Conservation (phyloP, 2,888 invertebrate species). For the Dioctria rufipes region DNA sequence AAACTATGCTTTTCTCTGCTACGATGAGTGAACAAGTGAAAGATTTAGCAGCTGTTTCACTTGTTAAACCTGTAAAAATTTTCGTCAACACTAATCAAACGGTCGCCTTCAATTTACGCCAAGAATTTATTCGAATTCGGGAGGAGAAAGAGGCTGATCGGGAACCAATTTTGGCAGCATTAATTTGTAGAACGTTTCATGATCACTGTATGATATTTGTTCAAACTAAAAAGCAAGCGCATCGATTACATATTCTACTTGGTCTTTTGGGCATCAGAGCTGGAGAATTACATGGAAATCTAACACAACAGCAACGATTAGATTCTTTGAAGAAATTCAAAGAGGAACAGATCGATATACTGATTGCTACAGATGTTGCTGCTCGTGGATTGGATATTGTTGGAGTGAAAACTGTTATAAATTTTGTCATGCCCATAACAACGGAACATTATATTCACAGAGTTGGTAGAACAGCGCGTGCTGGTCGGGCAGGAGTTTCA, state of each 20-base stretch:
- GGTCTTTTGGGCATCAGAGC: conserved; percentile 92
- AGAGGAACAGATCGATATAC: conserved; percentile 85
- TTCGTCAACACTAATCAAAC: conserved; percentile 97
- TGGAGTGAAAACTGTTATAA: conserved; percentile 97
- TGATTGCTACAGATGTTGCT: conserved; percentile 96
- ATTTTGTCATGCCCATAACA: conserved; percentile 95
- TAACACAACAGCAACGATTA: conserved; percentile 95
- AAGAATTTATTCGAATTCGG: conserved; percentile 96
- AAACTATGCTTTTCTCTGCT: conserved; percentile 98
- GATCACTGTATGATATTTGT: conserved; percentile 96
- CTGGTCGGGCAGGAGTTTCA: conserved; percentile 93
- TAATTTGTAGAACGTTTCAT: conserved; percentile 90
- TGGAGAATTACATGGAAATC: conserved; percentile 93
- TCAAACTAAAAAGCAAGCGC: conserved; percentile 96
- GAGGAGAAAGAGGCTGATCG: conserved; percentile 90
- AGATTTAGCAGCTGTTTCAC: conserved; percentile 93
- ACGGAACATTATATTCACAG: conserved; percentile 97
- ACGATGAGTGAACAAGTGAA: conserved; percentile 99
- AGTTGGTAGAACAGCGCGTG: conserved; percentile 95
- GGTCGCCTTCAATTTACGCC: conserved; percentile 94
- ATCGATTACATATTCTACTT: conserved; percentile 91
- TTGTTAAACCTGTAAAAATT: conserved; percentile 92
- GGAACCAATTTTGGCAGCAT: conserved; percentile 88
- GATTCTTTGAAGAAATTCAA: conserved; percentile 92
- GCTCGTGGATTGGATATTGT: conserved; percentile 94